Percentiles rank a stretch among this genome's conserved stretches.
Evolutionary conservation across 2,888 invertebrate species (phyloP).

Genomic region (Calameuta pallipes): DNA sequence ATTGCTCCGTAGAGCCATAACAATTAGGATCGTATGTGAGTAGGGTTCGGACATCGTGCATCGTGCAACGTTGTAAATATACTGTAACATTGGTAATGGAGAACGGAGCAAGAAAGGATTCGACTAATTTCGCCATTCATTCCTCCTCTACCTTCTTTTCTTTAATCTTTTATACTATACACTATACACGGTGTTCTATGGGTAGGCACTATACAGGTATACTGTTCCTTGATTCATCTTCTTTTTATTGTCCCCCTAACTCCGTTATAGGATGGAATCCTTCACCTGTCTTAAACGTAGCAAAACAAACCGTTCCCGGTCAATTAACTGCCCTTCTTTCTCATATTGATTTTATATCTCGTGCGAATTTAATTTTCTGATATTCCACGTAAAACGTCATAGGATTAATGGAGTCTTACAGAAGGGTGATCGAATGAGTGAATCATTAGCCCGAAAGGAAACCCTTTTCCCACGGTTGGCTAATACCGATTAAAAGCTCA

Average conservation of each 20-base stretch:
- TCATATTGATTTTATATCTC: background rate
- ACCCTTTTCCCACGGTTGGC: background rate
- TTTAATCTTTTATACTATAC: background rate
- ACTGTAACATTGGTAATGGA: slow-evolving; percentile 15
- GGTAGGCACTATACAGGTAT: background rate
- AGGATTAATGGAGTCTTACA: background rate
- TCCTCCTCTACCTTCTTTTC: background rate
- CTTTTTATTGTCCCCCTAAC: background rate
- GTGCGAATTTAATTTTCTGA: background rate
- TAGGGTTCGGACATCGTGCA: slow-evolving; percentile 7
- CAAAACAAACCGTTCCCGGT: background rate
- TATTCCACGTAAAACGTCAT: background rate
- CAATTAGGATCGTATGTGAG: slow-evolving; percentile 49
- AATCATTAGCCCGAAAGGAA: background rate
- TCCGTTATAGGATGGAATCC: background rate
- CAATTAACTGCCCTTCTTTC: background rate
- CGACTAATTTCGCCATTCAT: background rate
- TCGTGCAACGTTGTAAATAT: slow-evolving; percentile 10
- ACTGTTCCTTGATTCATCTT: background rate
- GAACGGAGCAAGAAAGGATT: slow-evolving; percentile 9
- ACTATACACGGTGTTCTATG: background rate
- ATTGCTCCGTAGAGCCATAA: slow-evolving; percentile 48
- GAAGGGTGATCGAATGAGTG: background rate
- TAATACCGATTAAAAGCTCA: background rate
- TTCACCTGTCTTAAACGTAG: background rate